A percentile compares a stretch with the other conserved stretches of the same genome.
Conservation (phyloP, 2,888 invertebrate genomes). For the Cerastoderma edule region DNA sequence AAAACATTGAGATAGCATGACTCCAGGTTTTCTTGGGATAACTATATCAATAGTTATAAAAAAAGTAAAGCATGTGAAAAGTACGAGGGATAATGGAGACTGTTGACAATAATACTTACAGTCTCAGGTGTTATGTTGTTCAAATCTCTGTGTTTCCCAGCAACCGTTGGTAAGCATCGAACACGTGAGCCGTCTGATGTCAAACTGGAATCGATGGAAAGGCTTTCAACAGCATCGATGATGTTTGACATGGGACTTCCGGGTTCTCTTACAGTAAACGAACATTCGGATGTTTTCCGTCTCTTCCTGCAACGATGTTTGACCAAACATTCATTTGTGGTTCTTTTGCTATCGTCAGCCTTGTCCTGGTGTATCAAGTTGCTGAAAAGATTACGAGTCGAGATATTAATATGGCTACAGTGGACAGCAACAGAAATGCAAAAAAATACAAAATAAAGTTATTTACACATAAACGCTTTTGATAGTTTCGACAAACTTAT, state of each 20-base stretch:
- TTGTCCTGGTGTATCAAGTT: not conserved
- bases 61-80: not conserved
- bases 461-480: not conserved
- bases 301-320: not conserved
- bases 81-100: not conserved
- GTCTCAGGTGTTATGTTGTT: conserved; percentile 78
- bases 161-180: conserved; percentile 72
- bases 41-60: not conserved
- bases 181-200: conserved; percentile 51
- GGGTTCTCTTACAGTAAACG: not conserved
- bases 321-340: not conserved
- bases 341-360: not conserved
- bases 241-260: conserved; percentile 53
- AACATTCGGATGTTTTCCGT: conserved; percentile 13
- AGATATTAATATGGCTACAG: not conserved
- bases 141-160: conserved; percentile 77
- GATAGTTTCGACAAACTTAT: no score
- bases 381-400: not conserved
- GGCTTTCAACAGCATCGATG: conserved; percentile 39
- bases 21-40: not conserved
- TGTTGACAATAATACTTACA: conserved; percentile 60
- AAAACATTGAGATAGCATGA: not conserved
- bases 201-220: conserved; percentile 41
- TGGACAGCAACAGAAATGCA: not conserved
- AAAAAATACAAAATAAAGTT: not conserved